These are phyloP conservation scores for Chaetoderma sp. DNA, from an alignment of 2,888 invertebrate species.

Conservation along the genomic window DNA sequence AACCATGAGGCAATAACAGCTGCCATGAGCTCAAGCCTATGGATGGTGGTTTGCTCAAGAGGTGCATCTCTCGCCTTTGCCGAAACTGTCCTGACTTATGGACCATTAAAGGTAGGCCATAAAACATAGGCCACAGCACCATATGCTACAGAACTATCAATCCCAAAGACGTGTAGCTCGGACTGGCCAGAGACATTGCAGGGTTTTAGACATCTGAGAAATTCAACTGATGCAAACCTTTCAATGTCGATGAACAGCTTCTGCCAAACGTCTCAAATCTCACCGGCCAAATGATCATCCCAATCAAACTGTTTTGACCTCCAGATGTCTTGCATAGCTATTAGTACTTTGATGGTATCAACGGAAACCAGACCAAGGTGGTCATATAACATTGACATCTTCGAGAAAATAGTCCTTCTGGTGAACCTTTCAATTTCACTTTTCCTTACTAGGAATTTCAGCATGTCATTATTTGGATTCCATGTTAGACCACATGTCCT, in stretches of 20 bases:
- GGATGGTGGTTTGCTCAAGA: neutral
- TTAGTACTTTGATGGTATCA: neutral
- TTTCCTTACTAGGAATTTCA: neutral
- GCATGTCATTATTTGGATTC: neutral
- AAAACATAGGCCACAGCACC: neutral
- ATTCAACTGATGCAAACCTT: neutral
- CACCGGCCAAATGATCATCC: neutral
- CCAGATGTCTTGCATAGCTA: slow-evolving; percentile 3
- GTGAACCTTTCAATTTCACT: neutral
- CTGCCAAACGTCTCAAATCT: neutral
- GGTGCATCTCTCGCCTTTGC: slow-evolving; percentile 11
- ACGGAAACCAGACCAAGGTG: neutral
- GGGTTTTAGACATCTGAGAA: neutral
- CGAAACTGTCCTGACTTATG: neutral
- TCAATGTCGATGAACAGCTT: neutral
- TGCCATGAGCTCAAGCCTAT: neutral
- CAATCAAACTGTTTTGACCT: neutral
- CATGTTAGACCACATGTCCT: neutral
- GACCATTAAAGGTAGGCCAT: neutral
- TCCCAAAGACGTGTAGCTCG: neutral
- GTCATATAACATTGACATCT: neutral
- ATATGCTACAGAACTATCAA: neutral
- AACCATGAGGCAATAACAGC: neutral
- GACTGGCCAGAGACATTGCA: neutral
- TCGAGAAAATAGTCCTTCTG: neutral